Conservation (phyloP, 2,888 invertebrate genomes). For the Rhagonycha lutea region DNA sequence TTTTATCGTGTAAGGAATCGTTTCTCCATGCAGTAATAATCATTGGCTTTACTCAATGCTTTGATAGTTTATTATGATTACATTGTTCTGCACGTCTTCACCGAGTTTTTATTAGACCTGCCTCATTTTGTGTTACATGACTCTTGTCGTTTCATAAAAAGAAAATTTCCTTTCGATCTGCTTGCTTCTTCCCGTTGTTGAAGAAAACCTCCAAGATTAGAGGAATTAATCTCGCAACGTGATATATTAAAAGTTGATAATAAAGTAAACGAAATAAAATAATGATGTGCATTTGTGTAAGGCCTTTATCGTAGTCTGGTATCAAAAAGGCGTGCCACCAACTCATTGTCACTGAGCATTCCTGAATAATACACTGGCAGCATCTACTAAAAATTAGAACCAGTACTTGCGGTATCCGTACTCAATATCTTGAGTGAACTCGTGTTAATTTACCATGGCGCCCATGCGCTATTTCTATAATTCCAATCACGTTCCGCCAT, state of each 20-base stretch:
- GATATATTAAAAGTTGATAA: not conserved
- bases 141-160: not conserved
- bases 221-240: not conserved
- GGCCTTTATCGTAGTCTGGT: conserved; percentile 51
- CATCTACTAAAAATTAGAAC: conserved; percentile 45
- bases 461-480: conserved; percentile 19
- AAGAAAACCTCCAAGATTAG: not conserved
- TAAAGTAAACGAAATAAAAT: conserved; percentile 31
- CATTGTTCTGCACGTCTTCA: not conserved
- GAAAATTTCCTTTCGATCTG: not conserved
- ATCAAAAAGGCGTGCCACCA: conserved; percentile 50
- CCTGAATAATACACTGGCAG: conserved; percentile 52
- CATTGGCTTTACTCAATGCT: too few relatives aligned
- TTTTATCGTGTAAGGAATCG: too few relatives aligned
- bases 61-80: not conserved
- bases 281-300: conserved; percentile 48
- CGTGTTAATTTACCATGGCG: conserved; percentile 22
- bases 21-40: too few relatives aligned
- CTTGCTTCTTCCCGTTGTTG: not conserved
- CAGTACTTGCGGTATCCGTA: conserved; percentile 26
- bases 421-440: conserved; percentile 23
- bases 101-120: not conserved
- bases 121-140: not conserved
- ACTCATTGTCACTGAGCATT: conserved; percentile 54
- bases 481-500: conserved; percentile 17